Base-by-base conservation (phyloP, 2,113 vertebrate genomes). In the Leiothrix lutea region DNA sequence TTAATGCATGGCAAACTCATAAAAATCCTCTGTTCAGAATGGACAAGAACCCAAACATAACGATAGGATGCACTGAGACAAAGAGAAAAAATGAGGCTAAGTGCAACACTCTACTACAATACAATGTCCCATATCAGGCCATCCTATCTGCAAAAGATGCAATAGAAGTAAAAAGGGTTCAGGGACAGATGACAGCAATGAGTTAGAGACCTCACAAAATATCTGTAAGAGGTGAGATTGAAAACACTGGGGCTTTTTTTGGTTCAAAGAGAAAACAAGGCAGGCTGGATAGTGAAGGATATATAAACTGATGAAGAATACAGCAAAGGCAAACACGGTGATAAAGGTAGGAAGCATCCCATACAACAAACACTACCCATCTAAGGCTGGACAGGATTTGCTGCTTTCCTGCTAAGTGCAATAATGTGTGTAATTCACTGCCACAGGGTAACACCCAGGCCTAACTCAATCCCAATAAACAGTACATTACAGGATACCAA, bases 151-250 rank as follows among this genome's bases (percentile, higher is more conserved):
- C 60, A 83, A 77, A 74, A 90, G 79, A 67, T 44, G 33, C 36
- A 74, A 36, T 4, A 80, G 85, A 95, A 92, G 71, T 64, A 69
- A 78, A 94, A 88, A 53, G 15, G 14, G 47, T 80, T 90, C 86
- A 69, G 60, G 88, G 86, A 86, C 64, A 84, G 51, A 57, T 92
- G 60, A 93, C 48, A 86, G 53, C n/a, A 35, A 24, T 38, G 56
- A 93, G 24, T 88, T 71, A 93, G 56, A 86, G 64, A 25, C 48
- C n/a, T 81, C 60, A 53, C 42, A 78, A 86, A 38, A 74, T 44
- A 80, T 86, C 72, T 73, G 7, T 61, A 66, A 62, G 69, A 92
- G 31, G 4, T 8, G 28, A 95, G 47, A 90, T 20, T 36, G 75
- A 94, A 96, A 96, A 87, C 13, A 29, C n/a, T 24, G 25, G 2